Conservation (phyloP, 1,140 invertebrate genomes). For the Drosophila quadrilineata region DNA sequence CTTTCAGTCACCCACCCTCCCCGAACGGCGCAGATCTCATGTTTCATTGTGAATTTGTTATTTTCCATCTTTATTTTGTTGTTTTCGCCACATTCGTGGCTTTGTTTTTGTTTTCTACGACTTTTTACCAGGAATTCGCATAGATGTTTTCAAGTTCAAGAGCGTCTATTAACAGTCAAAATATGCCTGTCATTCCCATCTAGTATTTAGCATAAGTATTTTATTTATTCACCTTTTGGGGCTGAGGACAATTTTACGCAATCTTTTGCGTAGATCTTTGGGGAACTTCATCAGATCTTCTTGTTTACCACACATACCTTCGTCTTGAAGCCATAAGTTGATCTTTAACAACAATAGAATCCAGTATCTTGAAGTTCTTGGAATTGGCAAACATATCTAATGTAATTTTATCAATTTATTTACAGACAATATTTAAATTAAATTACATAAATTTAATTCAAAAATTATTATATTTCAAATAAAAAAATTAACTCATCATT, state of each 20-base stretch:
- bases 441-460: too few species aligned
- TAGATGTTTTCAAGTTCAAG: constrained; percentile 68
- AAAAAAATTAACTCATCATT: too few species aligned
- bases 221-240: background rate
- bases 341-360: too few species aligned
- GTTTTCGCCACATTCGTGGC: too few species aligned
- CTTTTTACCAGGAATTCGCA: constrained; percentile 54
- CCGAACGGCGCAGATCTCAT: too few species aligned
- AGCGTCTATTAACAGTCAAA: constrained; percentile 24
- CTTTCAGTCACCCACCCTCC: too few species aligned
- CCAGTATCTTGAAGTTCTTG: too few species aligned
- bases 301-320: constrained; percentile 56
- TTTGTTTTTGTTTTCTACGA: constrained; percentile 53
- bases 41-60: background rate
- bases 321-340: background rate
- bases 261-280: constrained; percentile 53
- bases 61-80: constrained; percentile 5
- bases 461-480: too few species aligned
- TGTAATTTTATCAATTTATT: too few species aligned
- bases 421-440: too few species aligned
- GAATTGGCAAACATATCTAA: too few species aligned
- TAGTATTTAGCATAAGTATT: constrained; percentile 34
- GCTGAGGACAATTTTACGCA: constrained; percentile 30
- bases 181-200: constrained; percentile 6
- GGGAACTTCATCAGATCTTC: constrained; percentile 32